Evolutionary conservation across 1,140 invertebrate species (phyloP).

Genomic region (Cataglyphis hispanica): DNA sequence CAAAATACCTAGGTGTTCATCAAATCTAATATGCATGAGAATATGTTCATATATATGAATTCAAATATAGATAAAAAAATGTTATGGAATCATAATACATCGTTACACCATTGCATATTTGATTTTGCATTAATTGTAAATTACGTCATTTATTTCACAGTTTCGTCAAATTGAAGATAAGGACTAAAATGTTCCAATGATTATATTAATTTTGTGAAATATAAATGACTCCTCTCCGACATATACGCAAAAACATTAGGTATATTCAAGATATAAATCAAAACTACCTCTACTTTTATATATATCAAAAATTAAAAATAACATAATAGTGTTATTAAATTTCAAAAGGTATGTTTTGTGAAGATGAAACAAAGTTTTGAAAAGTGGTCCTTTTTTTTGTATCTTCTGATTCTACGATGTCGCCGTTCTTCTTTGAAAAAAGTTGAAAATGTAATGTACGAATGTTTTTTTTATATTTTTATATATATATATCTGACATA

Average conservation of each 20-base stretch:
- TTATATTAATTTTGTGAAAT: neutral
- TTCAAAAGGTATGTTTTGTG: neutral
- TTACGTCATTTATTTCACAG: neutral
- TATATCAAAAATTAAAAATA: neutral
- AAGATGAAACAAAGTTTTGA: slow-evolving; percentile 22
- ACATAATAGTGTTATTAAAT: neutral
- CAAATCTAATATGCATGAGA: slow-evolving; percentile 34
- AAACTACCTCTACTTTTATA: neutral
- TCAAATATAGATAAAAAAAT: slow-evolving; percentile 53
- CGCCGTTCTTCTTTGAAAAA: slow-evolving; percentile 1
- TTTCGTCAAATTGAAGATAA: neutral
- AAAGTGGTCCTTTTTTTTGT: neutral
- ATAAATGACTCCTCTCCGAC: neutral
- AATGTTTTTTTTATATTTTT: slow-evolving; percentile 52
- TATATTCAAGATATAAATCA: neutral
- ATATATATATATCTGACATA: slow-evolving; percentile 43
- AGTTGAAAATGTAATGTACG: neutral
- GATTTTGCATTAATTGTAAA: slow-evolving; percentile 43
- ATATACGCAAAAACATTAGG: neutral
- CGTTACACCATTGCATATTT: slow-evolving; percentile 3
- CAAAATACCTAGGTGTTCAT: slow-evolving; percentile 46
- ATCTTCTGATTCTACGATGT: neutral
- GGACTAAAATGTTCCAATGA: neutral
- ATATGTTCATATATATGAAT: slow-evolving; percentile 41
- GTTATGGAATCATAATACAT: slow-evolving; percentile 19